phyloP scores from a whole-genome alignment of 2,888 invertebrate genomes.

The Drosophila anomelani region DNA sequence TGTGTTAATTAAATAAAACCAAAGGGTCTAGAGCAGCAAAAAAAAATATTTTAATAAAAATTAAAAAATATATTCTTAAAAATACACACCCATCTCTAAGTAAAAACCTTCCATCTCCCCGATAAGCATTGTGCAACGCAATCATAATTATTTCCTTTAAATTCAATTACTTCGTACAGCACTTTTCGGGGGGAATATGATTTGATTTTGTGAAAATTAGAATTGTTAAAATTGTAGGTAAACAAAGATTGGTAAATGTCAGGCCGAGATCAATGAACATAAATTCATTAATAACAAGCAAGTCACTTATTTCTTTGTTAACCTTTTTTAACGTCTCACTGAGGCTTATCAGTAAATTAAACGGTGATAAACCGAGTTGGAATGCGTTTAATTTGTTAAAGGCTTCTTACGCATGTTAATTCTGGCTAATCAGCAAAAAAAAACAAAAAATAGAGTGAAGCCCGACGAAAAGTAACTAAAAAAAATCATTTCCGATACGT shows the following conservation, averaged over 20 bases:
- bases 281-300: slow-evolving; percentile 65
- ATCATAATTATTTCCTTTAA: slow-evolving; percentile 70
- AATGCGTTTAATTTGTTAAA: slow-evolving; percentile 49
- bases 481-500: slow-evolving; percentile 68
- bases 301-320: slow-evolving; percentile 5
- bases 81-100: background rate
- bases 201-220: slow-evolving; percentile 67
- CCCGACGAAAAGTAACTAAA: slow-evolving; percentile 12
- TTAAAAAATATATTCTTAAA: too few relatives aligned
- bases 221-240: slow-evolving; percentile 70
- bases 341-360: slow-evolving; percentile 54
- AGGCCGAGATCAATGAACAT: slow-evolving; percentile 49
- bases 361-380: slow-evolving; percentile 61
- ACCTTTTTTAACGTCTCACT: background rate
- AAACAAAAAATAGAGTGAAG: background rate
- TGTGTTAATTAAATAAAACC: too few relatives aligned
- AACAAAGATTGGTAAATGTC: slow-evolving; percentile 46
- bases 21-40: background rate
- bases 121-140: slow-evolving; percentile 35
- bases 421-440: slow-evolving; percentile 30
- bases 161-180: slow-evolving; percentile 67
- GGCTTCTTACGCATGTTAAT: slow-evolving; percentile 57
- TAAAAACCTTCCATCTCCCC: background rate
- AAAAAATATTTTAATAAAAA: background rate
- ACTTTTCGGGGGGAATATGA: slow-evolving; percentile 44